Evolutionary conservation across 2,797 vertebrate genomes (phyloP).

Genomic region (Acrossocheilus fasciatus): DNA sequence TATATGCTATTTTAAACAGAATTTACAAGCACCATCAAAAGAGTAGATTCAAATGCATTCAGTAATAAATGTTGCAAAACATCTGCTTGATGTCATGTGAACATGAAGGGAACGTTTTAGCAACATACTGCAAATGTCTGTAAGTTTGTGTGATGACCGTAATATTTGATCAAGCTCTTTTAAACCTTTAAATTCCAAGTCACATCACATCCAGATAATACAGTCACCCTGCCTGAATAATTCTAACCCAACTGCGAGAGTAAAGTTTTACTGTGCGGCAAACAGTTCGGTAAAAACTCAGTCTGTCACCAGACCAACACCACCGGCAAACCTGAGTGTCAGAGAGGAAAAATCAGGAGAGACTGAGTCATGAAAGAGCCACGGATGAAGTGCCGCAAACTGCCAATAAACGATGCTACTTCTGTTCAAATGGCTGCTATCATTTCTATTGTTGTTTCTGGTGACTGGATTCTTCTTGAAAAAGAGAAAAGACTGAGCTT

Average conservation of each 20-base stretch:
- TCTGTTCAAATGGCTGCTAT: slow-evolving; percentile 21
- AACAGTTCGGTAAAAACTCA: neutral
- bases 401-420: neutral
- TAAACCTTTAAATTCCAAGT: neutral
- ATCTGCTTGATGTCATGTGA: neutral
- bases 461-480: neutral
- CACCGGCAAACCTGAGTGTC: neutral
- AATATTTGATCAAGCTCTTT: neutral
- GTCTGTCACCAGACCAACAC: neutral
- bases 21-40: neutral
- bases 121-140: too few relatives aligned
- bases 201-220: neutral
- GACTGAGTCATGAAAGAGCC: neutral
- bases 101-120: neutral
- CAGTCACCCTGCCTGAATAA: neutral
- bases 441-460: neutral
- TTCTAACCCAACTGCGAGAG: neutral
- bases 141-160: neutral
- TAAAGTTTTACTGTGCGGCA: neutral
- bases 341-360: neutral
- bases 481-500: neutral
- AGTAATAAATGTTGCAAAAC: neutral
- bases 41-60: neutral
- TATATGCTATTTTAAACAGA: neutral
- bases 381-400: neutral